Base-by-base conservation (phyloP, 2,888 invertebrate species). In the Ischnura elegans region DNA sequence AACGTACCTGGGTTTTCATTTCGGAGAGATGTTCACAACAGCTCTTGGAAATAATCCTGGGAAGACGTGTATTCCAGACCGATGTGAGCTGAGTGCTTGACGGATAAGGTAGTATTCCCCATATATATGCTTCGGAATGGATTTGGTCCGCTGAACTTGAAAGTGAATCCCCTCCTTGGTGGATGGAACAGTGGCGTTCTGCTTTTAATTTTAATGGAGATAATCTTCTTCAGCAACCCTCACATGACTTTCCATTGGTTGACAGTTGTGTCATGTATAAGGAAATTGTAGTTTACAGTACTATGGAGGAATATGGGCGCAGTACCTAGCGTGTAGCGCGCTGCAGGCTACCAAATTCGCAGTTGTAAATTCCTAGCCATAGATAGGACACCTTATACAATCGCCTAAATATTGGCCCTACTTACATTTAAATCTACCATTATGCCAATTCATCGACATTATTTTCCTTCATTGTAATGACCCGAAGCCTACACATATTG, bases 101-200 rank as follows among this genome's bases (percentile, higher is more conserved):
- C 76, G 36, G 76, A 76, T 13, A 36, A 6, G 10, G 36, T 3
- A 36, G 13, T 13, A 10, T 36, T 10, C 13, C 2, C 29, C 36
- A 36, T 76, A 61, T 61, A 76, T 76, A 76, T 36, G 2, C 19
- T 13, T 36, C 29, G 8, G 3, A 36, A 36, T 36, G 29, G 76
- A 76, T 36, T 29, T 76, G 76, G 76, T 76, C n/a, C 25, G 76
- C 76, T 76, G 29, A 29, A 76, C 36, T 76, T 76, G 76, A 76
- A 76, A 76, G 76, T 36, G 0, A 36, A 36, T 76, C 2, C 76
- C 13, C 29, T 13, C 29, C 13, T 0, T 2, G 2, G 16, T n/a
- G 29, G 36, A 76, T 76, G 76, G 76, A 10, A 36, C 76, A 36
- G 36, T 76, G 36, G 29, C 29, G 10, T 36, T 36, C 16, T 76